Base-by-base conservation (phyloP, 2,888 invertebrate species). In the Metalampra italica region DNA sequence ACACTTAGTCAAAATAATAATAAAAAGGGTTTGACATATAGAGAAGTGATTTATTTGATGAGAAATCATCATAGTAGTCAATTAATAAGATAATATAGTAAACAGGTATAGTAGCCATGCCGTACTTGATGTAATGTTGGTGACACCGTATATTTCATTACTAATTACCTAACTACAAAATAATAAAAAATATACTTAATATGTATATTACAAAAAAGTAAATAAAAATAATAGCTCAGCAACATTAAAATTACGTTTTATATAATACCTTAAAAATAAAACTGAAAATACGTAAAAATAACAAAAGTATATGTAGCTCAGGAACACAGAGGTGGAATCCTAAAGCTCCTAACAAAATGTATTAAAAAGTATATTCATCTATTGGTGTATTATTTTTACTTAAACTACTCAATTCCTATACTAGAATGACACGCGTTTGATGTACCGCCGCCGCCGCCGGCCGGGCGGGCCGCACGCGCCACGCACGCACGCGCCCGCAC, bases 361-460 rank as follows among this genome's bases (percentile, higher is more conserved):
- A 74, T 75, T 68, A 66, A 64, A 68, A 56, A 22, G 22, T 71
- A 71, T 68, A 75, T 76, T 73, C 70, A 67, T 78, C 76, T 83
- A 84, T 82, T 80, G 79, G 82, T 84, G 82, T 85, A 78, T 75
- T 78, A 67, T 71, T 71, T 82, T 82, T 74, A 77, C 85, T 85
- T 87, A 86, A 64, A 67, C 84, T 85, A 87, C 76, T 88, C 87
- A 89, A 88, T 88, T 89, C 88, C 88, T 87, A 88, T 71, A 66
- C 80, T 85, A 83, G 68, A 73, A 70, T 71, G 77, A 71, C 74
- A 71, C 72, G 73, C 74, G 62, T 58, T 55, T 62, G 9, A 53
- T 54, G 57, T 51, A 50, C 54, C 61, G 46, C 54, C 53, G 50
- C 45, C 44, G 54, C 51, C 52, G n/a, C n/a, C n/a, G n/a, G n/a